Evolutionary conservation across 2,113 vertebrate genomes (phyloP).

Genomic region (Petroica traversi): DNA sequence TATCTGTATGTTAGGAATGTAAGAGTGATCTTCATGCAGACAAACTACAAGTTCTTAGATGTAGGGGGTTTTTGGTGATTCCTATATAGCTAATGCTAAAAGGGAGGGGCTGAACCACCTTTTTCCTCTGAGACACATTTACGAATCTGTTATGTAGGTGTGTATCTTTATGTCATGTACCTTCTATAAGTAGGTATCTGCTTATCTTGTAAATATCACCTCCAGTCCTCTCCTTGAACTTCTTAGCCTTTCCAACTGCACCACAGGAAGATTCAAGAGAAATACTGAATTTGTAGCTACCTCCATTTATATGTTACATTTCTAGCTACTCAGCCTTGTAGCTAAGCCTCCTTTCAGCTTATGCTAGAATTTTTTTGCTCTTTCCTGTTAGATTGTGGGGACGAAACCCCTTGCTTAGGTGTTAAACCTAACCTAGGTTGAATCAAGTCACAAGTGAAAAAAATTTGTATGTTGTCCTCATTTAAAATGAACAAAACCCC

Average conservation of each 20-base stretch:
- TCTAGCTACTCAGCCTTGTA: background rate
- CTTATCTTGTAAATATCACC: background rate
- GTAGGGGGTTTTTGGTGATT: background rate
- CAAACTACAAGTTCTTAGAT: background rate
- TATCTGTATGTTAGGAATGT: background rate
- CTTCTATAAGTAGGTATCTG: background rate
- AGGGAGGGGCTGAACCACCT: background rate
- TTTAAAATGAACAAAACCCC: background rate
- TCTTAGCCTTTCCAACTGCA: background rate
- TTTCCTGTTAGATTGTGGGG: background rate
- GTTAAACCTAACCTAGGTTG: background rate
- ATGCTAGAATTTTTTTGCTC: background rate
- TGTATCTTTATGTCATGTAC: background rate
- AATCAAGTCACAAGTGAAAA: background rate
- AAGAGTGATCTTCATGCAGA: background rate
- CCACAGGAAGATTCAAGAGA: background rate
- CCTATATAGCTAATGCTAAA: background rate
- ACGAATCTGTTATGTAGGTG: fast-evolving
- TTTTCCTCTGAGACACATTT: background rate
- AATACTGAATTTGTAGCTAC: background rate
- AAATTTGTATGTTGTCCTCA: background rate
- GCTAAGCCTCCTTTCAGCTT: background rate
- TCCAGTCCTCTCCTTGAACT: background rate
- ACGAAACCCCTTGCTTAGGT: background rate
- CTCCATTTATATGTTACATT: background rate